These are phyloP conservation scores for Temnothorax unifasciatus DNA, from an alignment of 2,888 invertebrate species.

Conservation along the genomic window DNA sequence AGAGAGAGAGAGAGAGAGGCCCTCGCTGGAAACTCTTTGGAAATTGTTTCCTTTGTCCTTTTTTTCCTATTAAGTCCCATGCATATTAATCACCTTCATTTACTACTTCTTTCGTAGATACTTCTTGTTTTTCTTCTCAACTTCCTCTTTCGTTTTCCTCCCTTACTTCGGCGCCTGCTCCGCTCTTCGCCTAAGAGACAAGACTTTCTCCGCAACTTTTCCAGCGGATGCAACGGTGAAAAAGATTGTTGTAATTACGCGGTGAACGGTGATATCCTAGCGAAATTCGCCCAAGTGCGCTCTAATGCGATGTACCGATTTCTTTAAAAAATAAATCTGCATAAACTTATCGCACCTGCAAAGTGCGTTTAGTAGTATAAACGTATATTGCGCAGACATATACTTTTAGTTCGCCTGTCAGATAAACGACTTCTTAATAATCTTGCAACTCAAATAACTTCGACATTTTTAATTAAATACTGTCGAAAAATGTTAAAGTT, in stretches of 20 bases:
- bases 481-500: background rate
- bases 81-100: slow-evolving; percentile 65
- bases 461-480: background rate
- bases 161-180: background rate
- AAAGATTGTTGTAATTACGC: slow-evolving; percentile 44
- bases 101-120: slow-evolving; percentile 52
- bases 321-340: background rate
- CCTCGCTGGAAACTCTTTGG: slow-evolving; percentile 13
- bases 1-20: background rate
- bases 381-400: background rate
- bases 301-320: background rate
- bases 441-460: background rate
- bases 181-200: background rate
- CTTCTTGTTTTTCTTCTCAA: slow-evolving; percentile 55
- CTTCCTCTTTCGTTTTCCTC: slow-evolving; percentile 32
- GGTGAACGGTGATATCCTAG: slow-evolving; percentile 10
- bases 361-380: slow-evolving; percentile 16
- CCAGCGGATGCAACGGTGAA: slow-evolving; percentile 5
- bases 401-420: background rate
- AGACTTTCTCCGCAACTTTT: background rate
- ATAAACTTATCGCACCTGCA: background rate
- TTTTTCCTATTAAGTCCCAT: slow-evolving; percentile 41
- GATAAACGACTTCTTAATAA: background rate
- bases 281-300: background rate
- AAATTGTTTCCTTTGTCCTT: slow-evolving; percentile 54